Percentiles rank a stretch among this genome's conserved stretches.
Evolutionary conservation across 2,888 invertebrate genomes (phyloP).

Genomic region (Phlogophora meticulosa): DNA sequence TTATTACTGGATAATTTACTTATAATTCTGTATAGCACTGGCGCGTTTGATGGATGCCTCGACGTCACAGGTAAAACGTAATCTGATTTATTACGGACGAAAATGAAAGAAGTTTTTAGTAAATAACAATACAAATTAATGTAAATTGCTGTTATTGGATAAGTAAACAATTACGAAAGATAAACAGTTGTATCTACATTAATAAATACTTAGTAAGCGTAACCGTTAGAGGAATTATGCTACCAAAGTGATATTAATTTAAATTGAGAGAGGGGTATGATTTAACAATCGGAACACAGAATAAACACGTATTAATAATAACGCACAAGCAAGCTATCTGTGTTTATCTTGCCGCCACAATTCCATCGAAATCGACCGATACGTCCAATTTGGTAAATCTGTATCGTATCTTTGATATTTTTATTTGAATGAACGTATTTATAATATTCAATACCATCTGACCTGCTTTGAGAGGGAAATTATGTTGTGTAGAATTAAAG

Average conservation of each 20-base stretch:
- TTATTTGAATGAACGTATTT: conserved; percentile 42
- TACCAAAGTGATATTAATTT: conserved; percentile 29
- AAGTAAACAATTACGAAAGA: conserved; percentile 18
- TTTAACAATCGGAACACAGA: conserved; percentile 36
- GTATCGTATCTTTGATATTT: conserved; percentile 38
- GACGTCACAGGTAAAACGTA: conserved; percentile 38
- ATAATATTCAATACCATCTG: conserved; percentile 24
- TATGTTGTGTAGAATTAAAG: conserved; percentile 24
- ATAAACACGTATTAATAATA: conserved; percentile 42
- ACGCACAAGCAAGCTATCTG: conserved; percentile 22
- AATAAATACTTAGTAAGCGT: conserved; percentile 17
- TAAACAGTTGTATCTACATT: conserved; percentile 15
- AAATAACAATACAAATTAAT: conserved; percentile 22
- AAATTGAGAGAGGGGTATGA: conserved; percentile 38
- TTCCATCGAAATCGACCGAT: conserved; percentile 40
- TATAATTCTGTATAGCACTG: conserved; percentile 60
- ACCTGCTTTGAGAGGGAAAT: conserved; percentile 27
- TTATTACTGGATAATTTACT: conserved; percentile 74
- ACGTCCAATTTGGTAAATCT: conserved; percentile 31
- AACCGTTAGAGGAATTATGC: conserved; percentile 13
- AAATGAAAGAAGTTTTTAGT: conserved; percentile 20
- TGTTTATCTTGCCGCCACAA: conserved; percentile 49
- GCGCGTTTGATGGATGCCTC: conserved; percentile 49
- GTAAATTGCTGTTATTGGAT: conserved; percentile 21
- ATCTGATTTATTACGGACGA: conserved; percentile 37